Base-by-base conservation (phyloP, 2,888 invertebrate genomes). In the Lasioglossum morio region DNA sequence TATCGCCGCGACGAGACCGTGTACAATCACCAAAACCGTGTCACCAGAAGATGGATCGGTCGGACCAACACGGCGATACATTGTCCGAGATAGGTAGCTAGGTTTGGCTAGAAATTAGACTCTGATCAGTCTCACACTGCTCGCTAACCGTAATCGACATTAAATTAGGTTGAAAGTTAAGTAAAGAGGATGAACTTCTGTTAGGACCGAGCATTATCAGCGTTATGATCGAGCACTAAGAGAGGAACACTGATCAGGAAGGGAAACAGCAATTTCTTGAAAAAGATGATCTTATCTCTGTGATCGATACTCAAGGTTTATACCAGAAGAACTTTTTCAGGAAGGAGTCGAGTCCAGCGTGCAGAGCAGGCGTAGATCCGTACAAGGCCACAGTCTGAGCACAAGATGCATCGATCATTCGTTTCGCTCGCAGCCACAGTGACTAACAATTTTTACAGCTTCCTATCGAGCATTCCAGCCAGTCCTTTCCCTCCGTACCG, bases 391-490 rank as follows among this genome's bases (percentile, higher is more conserved):
- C 30, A 23, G 53, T 10, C 53, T 72, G 60, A n/a, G n/a, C 69
- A 46, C 7, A 27, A 53, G 19, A n/a, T 34, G 74, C 40, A 46
- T 46, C 74, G 63, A 27, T 73, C 57, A 34, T 81, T 77, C 48
- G n/a, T 69, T 40, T 69, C 81, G 57, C 75, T 75, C 46, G 66
- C 77, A 19, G 27, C 69, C 70, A 53, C 43, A 40, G 79, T 81
- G 53, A 48, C 81, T 70, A 83, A 82, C 87, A 87, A 60, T 90
- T 90, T 90, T 89, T 90, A 85, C 83, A 85, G 82, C 87, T 90
- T 90, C 89, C 90, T 89, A 73, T 48, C 74, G 80, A 77, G 74
- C 81, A 89, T 89, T 89, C 85, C 82, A 72, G n/a, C 63, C 72
- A 74, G 63, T 82, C 73, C 81, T 84, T 79, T 85, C 76, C 78